Percentiles rank a stretch among this genome's conserved stretches.
These are phyloP conservation scores for Drosophila neutralis DNA, from an alignment of 2,888 invertebrate species.

Conservation along the genomic window DNA sequence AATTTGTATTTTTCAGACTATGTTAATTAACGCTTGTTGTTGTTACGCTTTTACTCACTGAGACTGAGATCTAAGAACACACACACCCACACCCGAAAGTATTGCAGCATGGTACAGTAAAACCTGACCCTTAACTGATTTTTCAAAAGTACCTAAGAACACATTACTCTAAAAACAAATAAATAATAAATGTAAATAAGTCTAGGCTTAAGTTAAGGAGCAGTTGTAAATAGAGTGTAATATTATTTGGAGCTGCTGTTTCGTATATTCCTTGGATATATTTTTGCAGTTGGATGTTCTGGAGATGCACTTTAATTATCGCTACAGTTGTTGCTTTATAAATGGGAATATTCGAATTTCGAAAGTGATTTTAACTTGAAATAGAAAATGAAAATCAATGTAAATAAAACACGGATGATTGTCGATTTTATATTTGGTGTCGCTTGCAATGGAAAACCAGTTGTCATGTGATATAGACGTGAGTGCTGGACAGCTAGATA, in stretches of 20 bases:
- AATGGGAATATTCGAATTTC: not conserved
- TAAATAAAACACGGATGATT: not conserved
- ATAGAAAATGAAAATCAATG: not conserved
- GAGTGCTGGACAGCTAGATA: not conserved
- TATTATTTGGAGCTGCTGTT: not conserved
- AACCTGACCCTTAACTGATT: not conserved
- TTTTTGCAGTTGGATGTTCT: not conserved
- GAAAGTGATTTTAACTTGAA: not conserved
- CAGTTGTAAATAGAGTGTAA: not conserved
- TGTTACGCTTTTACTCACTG: not conserved
- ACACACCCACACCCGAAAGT: not conserved
- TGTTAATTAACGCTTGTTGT: not conserved
- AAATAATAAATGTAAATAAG: not conserved
- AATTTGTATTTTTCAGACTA: not conserved
- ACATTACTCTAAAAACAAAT: not conserved
- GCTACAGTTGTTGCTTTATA: not conserved
- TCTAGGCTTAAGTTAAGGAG: not conserved
- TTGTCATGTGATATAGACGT: not conserved
- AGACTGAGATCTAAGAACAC: not conserved
- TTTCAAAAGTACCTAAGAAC: conserved; percentile 1
- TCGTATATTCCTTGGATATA: not conserved
- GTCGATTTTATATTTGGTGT: not conserved
- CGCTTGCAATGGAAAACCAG: not conserved
- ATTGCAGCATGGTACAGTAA: conserved; percentile 1
- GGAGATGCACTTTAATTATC: not conserved